A percentile compares a stretch with the other conserved stretches of the same genome.
Evolutionary conservation across 2,888 invertebrate genomes (phyloP).

Genomic region (Diachrysia chrysitis): DNA sequence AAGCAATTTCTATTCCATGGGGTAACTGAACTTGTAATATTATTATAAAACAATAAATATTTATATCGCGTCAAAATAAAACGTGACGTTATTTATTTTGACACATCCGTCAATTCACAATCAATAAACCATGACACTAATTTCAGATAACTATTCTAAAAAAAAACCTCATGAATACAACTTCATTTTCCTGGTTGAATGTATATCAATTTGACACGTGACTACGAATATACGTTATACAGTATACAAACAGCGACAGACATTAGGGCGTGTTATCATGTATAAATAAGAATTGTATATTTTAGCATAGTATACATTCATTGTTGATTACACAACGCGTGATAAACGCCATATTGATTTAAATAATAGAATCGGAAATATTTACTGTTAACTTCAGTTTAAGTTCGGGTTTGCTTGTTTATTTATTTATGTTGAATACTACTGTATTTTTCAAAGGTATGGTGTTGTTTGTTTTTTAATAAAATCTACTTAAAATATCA

Average conservation of each 20-base stretch:
- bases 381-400: slow-evolving; percentile 34
- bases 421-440: too few relatives aligned
- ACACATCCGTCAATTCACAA: not conserved
- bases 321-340: slow-evolving; percentile 54
- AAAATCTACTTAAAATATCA: too few relatives aligned
- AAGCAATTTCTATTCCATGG: not conserved
- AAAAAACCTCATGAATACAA: slow-evolving; percentile 13
- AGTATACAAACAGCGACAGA: slow-evolving; percentile 46
- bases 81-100: not conserved
- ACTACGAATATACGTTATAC: slow-evolving; percentile 31
- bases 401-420: slow-evolving; percentile 8
- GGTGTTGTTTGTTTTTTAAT: too few relatives aligned
- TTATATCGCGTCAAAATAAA: not conserved
- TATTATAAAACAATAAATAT: not conserved
- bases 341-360: slow-evolving; percentile 61
- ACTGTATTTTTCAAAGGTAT: too few relatives aligned
- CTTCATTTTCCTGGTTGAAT: slow-evolving; percentile 35
- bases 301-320: slow-evolving; percentile 59
- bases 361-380: slow-evolving; percentile 80
- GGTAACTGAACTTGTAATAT: not conserved
- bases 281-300: slow-evolving; percentile 55
- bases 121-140: not conserved
- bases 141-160: too few relatives aligned
- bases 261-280: slow-evolving; percentile 53
- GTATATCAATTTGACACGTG: slow-evolving; percentile 50